Base-by-base conservation (phyloP, 2,113 vertebrate genomes). In the Gallinago jamesoni region DNA sequence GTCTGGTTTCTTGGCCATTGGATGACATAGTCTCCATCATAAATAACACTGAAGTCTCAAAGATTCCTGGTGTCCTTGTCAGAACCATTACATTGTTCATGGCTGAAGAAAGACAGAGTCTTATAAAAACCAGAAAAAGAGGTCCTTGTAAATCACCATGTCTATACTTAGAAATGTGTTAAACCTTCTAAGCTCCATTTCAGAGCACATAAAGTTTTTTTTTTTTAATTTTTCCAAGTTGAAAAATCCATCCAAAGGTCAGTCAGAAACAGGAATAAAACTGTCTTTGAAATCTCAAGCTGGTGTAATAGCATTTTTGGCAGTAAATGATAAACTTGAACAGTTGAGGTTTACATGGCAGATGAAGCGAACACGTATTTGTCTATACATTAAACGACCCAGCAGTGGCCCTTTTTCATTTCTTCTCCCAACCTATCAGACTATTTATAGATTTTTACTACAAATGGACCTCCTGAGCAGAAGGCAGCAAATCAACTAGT, bases 251-350 rank as follows among this genome's bases (percentile, higher is more conserved):
- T 62, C 81, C 89, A 96, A 91, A 94, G 96, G 92, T 95, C 95
- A 85, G 69, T 92, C 87, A 91, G 80, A 93, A 96, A 96, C 80
- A 95, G 91, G 94, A 97, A 93, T 96, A 95, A 96, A 94, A 92
- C 80, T 93, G 83, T 75, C 92, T 91, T 94, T 87, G 74, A 96
- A 96, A 91, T 73, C 89, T 96, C 93, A 95, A 33, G 74, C 81
- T 94, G 96, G 70, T 35, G 53, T 97, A 96, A 97, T 84, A 94
- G 96, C 95, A 50, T 94, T 96, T 95, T 96, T 97, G 96, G 96
- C 96, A 95, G 89, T 89, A 89, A 96, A 79, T 94, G 94, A 95
- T 95, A 95, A 97, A 96, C 95, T 94, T 53, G 66, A 94, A 72
- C 78, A 53, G 59, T 95, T 97, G 92, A 95, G 89, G 87, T 96